Percentiles rank a stretch among this genome's conserved stretches.
Evolutionary conservation across 2,888 invertebrate species (phyloP).

Genomic region (Noctua fimbriata): DNA sequence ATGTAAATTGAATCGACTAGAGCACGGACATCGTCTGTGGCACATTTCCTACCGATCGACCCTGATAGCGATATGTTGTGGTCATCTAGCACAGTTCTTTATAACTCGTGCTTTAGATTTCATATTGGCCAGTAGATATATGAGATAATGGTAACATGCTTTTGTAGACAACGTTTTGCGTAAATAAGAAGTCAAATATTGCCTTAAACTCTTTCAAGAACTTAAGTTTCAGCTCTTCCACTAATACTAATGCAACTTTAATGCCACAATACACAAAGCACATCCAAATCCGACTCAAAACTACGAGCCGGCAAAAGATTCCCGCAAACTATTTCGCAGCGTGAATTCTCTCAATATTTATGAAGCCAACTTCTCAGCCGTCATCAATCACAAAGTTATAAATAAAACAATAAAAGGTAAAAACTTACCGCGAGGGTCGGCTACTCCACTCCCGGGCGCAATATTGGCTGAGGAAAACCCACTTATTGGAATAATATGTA

Average conservation of each 20-base stretch:
- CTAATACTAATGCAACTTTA: slow-evolving; percentile 38
- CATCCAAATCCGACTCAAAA: slow-evolving; percentile 67
- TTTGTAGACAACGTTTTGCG: not conserved
- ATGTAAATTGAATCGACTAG: slow-evolving; percentile 82
- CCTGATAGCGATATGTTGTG: slow-evolving; percentile 80
- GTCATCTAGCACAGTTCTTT: slow-evolving; percentile 68
- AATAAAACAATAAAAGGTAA: slow-evolving; percentile 91
- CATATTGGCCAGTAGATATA: not conserved
- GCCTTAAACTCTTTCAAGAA: not conserved
- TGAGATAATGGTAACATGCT: not conserved
- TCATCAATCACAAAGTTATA: slow-evolving; percentile 91
- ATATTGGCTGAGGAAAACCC: slow-evolving; percentile 86
- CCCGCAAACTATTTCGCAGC: slow-evolving; percentile 81
- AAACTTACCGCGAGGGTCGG: slow-evolving; percentile 87
- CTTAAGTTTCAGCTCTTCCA: not conserved
- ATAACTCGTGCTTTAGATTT: slow-evolving; percentile 17
- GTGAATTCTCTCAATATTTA: slow-evolving; percentile 88
- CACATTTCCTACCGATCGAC: slow-evolving; percentile 73
- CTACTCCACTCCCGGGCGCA: slow-evolving; percentile 81
- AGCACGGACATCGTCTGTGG: slow-evolving; percentile 69
- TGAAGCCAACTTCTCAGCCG: slow-evolving; percentile 87
- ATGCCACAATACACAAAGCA: slow-evolving; percentile 47
- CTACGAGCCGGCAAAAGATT: slow-evolving; percentile 61
- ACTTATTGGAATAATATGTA: slow-evolving; percentile 91
- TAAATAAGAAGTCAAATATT: not conserved